Conservation (phyloP, 1,140 invertebrate genomes). For the Sarcophaga peregrina region DNA sequence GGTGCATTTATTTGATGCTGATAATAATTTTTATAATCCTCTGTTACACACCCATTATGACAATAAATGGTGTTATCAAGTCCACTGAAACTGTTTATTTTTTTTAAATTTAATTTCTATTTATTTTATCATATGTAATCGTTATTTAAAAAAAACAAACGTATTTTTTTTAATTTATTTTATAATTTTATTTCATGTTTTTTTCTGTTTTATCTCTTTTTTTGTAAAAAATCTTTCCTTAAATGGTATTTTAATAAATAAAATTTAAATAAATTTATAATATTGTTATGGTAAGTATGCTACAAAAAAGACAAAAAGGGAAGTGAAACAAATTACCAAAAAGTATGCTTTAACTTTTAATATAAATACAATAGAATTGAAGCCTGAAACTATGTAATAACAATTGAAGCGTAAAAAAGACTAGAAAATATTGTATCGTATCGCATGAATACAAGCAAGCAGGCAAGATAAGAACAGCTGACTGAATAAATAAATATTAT, state of each 20-base stretch:
- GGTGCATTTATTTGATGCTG: not conserved
- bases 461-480: no score
- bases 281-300: not conserved
- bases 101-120: not conserved
- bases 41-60: not conserved
- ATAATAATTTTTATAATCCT: not conserved
- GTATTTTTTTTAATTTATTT: not conserved
- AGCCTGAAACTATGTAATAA: slow-evolving; percentile 1
- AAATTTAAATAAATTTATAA: not conserved
- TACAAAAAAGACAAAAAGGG: no score
- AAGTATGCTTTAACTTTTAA: not conserved
- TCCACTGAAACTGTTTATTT: not conserved
- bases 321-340: not conserved
- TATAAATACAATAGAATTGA: no score
- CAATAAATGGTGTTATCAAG: not conserved
- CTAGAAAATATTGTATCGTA: no score
- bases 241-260: slow-evolving; percentile 4
- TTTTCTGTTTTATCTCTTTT: no score
- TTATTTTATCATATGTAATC: not conserved
- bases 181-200: not conserved
- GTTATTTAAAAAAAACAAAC: not conserved
- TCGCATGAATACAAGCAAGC: no score
- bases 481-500: no score
- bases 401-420: slow-evolving; percentile 8
- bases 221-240: not conserved